Percentiles rank a stretch among this genome's conserved stretches.
phyloP scores from a whole-genome alignment of 2,888 invertebrate species.

The Scaptomyza reducta region DNA sequence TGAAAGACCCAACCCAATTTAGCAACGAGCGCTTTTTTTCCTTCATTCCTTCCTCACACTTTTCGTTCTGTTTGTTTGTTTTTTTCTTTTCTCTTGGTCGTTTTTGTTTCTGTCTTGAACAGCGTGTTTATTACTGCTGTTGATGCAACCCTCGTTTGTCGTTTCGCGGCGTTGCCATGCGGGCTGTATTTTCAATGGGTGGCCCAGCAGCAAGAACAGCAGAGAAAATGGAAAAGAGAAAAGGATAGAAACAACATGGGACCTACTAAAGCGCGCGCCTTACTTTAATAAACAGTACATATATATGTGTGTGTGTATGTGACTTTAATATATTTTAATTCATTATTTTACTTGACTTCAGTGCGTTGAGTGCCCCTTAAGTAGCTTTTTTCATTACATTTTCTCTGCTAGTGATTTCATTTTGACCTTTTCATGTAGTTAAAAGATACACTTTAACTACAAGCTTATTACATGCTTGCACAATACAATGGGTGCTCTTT shows the following conservation, averaged over 20 bases:
- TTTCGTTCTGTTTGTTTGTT: slow-evolving; percentile 13
- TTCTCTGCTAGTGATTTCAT: neutral
- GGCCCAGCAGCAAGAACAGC: too few species aligned
- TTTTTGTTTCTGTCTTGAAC: slow-evolving; percentile 39
- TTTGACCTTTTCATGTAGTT: slow-evolving; percentile 6
- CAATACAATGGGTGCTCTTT: neutral
- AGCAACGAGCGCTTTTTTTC: slow-evolving; percentile 20
- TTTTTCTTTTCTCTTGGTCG: slow-evolving; percentile 4
- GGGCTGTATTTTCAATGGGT: too few species aligned
- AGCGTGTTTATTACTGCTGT: slow-evolving; percentile 63
- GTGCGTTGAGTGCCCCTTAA: neutral
- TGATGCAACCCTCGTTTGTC: slow-evolving; percentile 46
- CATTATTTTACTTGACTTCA: slow-evolving; percentile 41
- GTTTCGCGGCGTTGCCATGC: slow-evolving; percentile 48
- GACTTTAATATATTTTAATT: slow-evolving; percentile 63
- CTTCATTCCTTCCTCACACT: slow-evolving; percentile 11
- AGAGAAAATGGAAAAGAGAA: neutral
- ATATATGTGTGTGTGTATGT: slow-evolving; percentile 6
- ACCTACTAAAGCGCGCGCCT: slow-evolving; percentile 31
- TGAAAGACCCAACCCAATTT: slow-evolving; percentile 23
- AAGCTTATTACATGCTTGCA: neutral
- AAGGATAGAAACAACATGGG: slow-evolving; percentile 10
- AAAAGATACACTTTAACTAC: slow-evolving; percentile 16
- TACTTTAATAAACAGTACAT: slow-evolving; percentile 60
- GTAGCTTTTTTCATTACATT: slow-evolving; percentile 3